A percentile compares a stretch with the other conserved stretches of the same genome.
These are phyloP conservation scores for Hypercompe scribonia DNA, from an alignment of 2,888 invertebrate genomes.

Conservation along the genomic window DNA sequence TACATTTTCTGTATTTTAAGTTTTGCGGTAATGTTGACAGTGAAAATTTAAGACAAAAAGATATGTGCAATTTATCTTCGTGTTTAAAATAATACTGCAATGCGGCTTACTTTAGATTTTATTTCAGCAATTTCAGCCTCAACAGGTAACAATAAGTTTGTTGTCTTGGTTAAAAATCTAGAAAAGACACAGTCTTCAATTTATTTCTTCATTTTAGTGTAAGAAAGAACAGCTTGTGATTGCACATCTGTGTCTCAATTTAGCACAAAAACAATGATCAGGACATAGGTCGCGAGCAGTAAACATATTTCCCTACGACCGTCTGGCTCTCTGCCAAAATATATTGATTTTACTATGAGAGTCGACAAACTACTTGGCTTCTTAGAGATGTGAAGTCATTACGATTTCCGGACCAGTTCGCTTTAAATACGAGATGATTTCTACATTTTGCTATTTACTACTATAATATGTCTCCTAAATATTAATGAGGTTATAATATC, in stretches of 20 bases:
- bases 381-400: slow-evolving; percentile 35
- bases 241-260: slow-evolving; percentile 57
- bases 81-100: neutral
- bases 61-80: neutral
- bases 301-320: slow-evolving; percentile 66
- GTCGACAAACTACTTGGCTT: slow-evolving; percentile 41
- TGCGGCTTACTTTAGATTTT: neutral
- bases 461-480: neutral
- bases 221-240: slow-evolving; percentile 27
- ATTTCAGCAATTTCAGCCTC: neutral
- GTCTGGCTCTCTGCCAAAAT: slow-evolving; percentile 61
- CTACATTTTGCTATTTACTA: slow-evolving; percentile 1
- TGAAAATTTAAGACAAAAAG: neutral
- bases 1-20: no score
- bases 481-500: neutral
- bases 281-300: slow-evolving; percentile 60
- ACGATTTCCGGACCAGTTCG: slow-evolving; percentile 25
- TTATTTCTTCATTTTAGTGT: neutral
- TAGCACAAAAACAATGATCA: slow-evolving; percentile 67
- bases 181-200: neutral
- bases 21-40: no score
- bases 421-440: slow-evolving; percentile 17
- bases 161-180: neutral
- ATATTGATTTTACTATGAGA: slow-evolving; percentile 65
- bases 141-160: neutral